Evolutionary conservation across 1,140 invertebrate genomes (phyloP).

Genomic region (Leptinotarsa undecemlineata): DNA sequence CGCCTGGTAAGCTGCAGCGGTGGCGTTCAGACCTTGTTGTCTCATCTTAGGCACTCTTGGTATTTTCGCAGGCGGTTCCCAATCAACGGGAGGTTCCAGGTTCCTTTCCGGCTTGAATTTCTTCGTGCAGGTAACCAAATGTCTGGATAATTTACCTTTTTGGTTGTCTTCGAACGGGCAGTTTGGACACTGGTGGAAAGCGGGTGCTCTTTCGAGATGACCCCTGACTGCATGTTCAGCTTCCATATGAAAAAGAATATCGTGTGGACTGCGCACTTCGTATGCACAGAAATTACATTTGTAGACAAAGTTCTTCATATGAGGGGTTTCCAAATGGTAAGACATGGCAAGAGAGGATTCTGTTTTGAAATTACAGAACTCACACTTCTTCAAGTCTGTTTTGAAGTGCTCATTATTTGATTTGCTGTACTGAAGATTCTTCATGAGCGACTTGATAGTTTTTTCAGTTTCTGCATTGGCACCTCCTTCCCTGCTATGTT

Average conservation of each 20-base stretch:
- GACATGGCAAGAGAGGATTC: conserved; percentile 86
- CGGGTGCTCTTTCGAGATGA: conserved; percentile 79
- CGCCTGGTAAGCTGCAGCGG: conserved; percentile 53
- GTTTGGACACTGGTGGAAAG: conserved; percentile 89
- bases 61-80: conserved; percentile 92
- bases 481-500: conserved; percentile 67
- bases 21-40: conserved; percentile 51
- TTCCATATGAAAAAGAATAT: conserved; percentile 91
- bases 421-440: conserved; percentile 85
- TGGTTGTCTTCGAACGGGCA: conserved; percentile 95
- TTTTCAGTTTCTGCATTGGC: conserved; percentile 72
- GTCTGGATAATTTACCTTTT: conserved; percentile 88
- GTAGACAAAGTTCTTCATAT: conserved; percentile 85
- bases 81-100: conserved; percentile 80
- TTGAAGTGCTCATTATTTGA: conserved; percentile 86
- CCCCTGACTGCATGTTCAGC: conserved; percentile 80
- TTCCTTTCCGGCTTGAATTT: conserved; percentile 82
- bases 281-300: conserved; percentile 87
- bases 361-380: conserved; percentile 90
- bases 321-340: conserved; percentile 89
- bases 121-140: conserved; percentile 86
- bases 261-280: conserved; percentile 80
- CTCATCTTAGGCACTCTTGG: conserved; percentile 69
- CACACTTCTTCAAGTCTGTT: conserved; percentile 75
- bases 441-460: conserved; percentile 78